These are phyloP conservation scores for Orycteropus afer DNA, from an alignment of 2,113 vertebrate genomes.

Conservation along the genomic window DNA sequence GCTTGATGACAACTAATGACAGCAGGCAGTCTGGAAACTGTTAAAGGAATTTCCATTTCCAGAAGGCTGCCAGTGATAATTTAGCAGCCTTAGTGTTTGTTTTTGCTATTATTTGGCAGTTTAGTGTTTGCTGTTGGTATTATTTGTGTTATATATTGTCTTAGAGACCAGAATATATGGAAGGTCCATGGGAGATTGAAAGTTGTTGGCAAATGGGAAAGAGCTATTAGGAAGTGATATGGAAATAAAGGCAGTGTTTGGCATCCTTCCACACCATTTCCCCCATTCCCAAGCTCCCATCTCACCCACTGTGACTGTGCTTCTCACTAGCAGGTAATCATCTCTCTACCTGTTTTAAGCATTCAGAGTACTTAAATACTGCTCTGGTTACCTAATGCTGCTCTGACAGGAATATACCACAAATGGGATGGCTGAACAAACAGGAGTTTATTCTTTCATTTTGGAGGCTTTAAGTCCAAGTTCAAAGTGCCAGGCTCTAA, in stretches of 20 bases:
- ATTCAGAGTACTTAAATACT: not conserved
- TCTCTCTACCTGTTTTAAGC: not conserved
- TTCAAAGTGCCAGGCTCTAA: no score
- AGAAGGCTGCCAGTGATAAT: not conserved
- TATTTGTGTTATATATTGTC: not conserved
- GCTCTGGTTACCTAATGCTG: no score
- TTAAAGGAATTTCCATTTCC: not conserved
- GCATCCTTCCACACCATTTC: not conserved
- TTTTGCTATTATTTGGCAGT: no score
- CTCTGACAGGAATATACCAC: no score
- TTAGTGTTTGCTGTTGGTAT: no score
- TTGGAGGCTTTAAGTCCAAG: no score
- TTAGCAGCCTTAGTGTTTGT: not conserved
- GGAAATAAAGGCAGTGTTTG: not conserved
- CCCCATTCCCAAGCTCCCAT: not conserved
- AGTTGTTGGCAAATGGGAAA: not conserved
- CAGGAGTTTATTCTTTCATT: no score
- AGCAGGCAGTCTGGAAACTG: not conserved
- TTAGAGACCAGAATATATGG: not conserved
- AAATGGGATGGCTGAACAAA: no score
- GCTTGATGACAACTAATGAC: no score
- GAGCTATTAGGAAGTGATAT: not conserved
- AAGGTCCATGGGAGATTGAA: not conserved
- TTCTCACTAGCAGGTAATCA: not conserved
- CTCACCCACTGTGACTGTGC: not conserved